These are phyloP conservation scores for Anolis sagrei DNA, from an alignment of 2,113 vertebrate species.

Conservation along the genomic window DNA sequence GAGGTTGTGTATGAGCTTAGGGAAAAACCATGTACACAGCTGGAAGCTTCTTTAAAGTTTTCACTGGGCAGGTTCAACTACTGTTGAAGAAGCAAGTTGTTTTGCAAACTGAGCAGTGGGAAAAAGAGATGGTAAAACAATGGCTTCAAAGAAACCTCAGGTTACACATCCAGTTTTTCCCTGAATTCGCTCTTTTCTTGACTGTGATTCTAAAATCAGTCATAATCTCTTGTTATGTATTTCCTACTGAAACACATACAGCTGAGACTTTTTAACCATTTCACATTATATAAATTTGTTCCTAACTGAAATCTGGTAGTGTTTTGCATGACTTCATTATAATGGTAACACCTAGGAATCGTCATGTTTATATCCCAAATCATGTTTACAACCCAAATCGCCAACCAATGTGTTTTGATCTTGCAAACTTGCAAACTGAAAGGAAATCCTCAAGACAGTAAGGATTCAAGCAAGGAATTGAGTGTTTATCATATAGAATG, in stretches of 20 bases:
- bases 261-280: neutral
- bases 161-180: neutral
- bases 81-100: neutral
- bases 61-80: neutral
- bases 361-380: neutral
- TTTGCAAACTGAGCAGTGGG: neutral
- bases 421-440: constrained; percentile 7
- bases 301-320: neutral
- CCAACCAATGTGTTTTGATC: neutral
- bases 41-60: constrained; percentile 2
- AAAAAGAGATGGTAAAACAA: neutral
- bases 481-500: too few relatives aligned
- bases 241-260: neutral
- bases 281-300: neutral
- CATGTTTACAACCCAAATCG: neutral
- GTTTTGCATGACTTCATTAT: neutral
- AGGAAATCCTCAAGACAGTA: neutral
- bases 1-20: neutral
- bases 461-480: neutral
- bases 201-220: neutral
- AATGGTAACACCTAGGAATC: neutral
- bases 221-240: neutral
- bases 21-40: neutral
- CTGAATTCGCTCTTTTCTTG: neutral
- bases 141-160: constrained; percentile 1